phyloP scores from a whole-genome alignment of 37 sponge, comb jelly and placozoan species.

The Halisarca cf. caerulea region DNA sequence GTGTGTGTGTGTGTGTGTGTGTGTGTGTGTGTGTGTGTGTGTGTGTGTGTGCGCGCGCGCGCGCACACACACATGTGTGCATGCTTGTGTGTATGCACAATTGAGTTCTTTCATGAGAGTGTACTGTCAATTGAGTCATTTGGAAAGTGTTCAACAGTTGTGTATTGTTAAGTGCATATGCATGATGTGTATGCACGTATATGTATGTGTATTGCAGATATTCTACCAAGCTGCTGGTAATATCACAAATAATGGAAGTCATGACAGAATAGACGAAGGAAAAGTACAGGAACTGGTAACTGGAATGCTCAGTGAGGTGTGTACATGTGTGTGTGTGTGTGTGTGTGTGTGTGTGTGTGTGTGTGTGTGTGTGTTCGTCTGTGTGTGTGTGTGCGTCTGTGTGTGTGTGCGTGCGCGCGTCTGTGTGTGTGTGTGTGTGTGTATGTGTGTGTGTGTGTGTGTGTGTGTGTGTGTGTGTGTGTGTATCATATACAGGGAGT shows the following conservation, averaged over 20 bases:
- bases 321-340: conserved; percentile 1
- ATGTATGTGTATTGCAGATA: conserved; percentile 34
- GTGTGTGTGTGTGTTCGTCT: neutral
- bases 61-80: neutral
- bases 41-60: conserved; percentile 25
- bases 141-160: neutral
- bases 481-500: neutral
- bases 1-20: conserved; percentile 41
- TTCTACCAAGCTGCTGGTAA: conserved; percentile 61
- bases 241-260: conserved; percentile 58
- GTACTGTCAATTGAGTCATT: too few relatives aligned
- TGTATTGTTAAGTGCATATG: neutral
- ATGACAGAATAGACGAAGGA: conserved; percentile 12
- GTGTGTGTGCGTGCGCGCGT: neutral
- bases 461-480: neutral
- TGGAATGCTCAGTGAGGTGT: conserved; percentile 13
- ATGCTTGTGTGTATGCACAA: neutral
- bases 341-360: neutral
- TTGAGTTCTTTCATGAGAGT: too few relatives aligned
- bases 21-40: conserved; percentile 42
- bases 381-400: neutral
- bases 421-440: neutral
- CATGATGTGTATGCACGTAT: too few relatives aligned
- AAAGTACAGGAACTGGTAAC: conserved; percentile 31
- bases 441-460: neutral